phyloP scores from a whole-genome alignment of 2,888 invertebrate genomes.

The Chrysotoxum bicinctum region DNA sequence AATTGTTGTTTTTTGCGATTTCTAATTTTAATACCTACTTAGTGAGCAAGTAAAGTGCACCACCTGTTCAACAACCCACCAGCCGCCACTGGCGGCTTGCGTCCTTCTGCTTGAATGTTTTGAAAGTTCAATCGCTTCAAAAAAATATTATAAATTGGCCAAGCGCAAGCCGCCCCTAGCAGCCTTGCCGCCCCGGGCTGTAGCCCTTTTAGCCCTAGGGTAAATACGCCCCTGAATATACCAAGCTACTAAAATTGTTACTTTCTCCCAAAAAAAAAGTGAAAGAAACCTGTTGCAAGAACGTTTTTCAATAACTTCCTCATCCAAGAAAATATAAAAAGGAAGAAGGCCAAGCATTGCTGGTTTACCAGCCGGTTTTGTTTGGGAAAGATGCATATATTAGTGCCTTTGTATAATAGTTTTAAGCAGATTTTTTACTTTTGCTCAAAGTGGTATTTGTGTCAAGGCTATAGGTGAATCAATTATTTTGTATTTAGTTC shows the following conservation, averaged over 20 bases:
- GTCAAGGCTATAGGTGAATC: conserved; percentile 53
- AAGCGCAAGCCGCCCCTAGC: too few species aligned
- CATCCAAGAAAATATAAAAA: conserved; percentile 21
- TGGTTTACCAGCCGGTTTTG: conserved; percentile 36
- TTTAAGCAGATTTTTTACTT: conserved; percentile 19
- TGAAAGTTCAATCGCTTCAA: too few species aligned
- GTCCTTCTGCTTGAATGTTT: too few species aligned
- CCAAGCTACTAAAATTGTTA: conserved; percentile 25
- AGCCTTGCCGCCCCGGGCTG: too few species aligned
- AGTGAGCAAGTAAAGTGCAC: too few species aligned
- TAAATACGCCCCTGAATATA: too few species aligned
- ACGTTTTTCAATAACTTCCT: conserved; percentile 45
- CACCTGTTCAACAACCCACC: too few species aligned
- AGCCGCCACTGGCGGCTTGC: too few species aligned
- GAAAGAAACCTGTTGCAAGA: conserved; percentile 60
- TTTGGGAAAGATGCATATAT: neutral
- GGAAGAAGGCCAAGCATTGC: neutral
- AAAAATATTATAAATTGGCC: too few species aligned
- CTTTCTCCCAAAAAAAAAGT: conserved; percentile 54
- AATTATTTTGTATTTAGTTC: neutral
- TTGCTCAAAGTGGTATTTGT: conserved; percentile 33
- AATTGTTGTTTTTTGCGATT: too few species aligned
- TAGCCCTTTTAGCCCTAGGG: too few species aligned
- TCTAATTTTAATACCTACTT: too few species aligned
- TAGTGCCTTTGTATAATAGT: neutral